Evolutionary conservation across 2,888 invertebrate species (phyloP).

Genomic region (Tetanocera ferruginea): DNA sequence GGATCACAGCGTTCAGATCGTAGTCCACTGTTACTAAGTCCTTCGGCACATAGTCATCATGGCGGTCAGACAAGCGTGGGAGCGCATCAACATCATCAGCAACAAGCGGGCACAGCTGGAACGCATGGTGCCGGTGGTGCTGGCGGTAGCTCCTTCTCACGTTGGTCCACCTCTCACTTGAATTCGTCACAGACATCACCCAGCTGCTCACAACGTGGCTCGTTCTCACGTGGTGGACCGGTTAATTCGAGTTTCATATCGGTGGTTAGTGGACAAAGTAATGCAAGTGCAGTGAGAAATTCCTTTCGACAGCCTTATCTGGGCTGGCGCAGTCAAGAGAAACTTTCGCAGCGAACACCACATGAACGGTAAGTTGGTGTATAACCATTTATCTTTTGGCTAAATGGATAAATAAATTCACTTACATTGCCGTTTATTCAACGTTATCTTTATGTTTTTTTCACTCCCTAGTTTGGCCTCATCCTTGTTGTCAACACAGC

Average conservation of each 20-base stretch:
- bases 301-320: constrained; percentile 90
- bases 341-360: constrained; percentile 83
- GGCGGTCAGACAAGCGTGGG: constrained; percentile 62
- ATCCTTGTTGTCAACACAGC: constrained; percentile 74
- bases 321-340: constrained; percentile 91
- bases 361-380: constrained; percentile 77
- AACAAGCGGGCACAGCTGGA: constrained; percentile 35
- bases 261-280: constrained; percentile 77
- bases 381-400: neutral
- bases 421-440: too few relatives aligned
- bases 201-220: constrained; percentile 80
- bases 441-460: too few relatives aligned
- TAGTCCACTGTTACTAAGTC: constrained; percentile 68
- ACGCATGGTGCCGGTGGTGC: constrained; percentile 42
- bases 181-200: constrained; percentile 82
- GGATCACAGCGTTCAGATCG: constrained; percentile 72
- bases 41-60: constrained; percentile 70
- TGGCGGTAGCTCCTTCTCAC: constrained; percentile 62
- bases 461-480: constrained; percentile 74
- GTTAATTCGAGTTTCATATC: constrained; percentile 72
- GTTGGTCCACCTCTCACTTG: constrained; percentile 83
- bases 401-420: too few relatives aligned
- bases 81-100: constrained; percentile 34
- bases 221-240: constrained; percentile 75
- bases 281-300: constrained; percentile 65